A percentile compares a stretch with the other conserved stretches of the same genome.
phyloP scores from a whole-genome alignment of 2,797 vertebrate species.

The Decapterus maruadsi region DNA sequence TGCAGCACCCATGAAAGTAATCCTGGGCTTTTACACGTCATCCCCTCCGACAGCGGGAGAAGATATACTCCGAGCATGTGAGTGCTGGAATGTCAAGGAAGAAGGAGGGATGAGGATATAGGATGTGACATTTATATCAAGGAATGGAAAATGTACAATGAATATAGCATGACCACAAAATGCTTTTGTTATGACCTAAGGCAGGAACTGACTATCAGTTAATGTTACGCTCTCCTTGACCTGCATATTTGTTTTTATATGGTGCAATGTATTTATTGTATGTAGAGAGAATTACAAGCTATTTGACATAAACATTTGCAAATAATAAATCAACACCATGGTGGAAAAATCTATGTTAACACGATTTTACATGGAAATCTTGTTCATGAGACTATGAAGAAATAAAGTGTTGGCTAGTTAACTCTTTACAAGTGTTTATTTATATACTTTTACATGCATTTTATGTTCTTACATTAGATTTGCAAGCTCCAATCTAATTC shows the following conservation, averaged over 20 bases:
- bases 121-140: neutral
- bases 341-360: neutral
- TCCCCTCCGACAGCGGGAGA: neutral
- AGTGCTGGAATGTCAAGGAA: neutral
- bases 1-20: conserved; percentile 13
- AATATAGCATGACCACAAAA: neutral
- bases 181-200: neutral
- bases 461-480: too few species aligned
- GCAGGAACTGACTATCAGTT: too few species aligned
- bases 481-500: too few species aligned
- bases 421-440: too few species aligned
- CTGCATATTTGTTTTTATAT: too few species aligned
- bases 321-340: neutral
- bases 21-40: conserved; percentile 42
- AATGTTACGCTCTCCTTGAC: neutral
- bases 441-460: neutral
- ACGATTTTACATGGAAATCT: neutral
- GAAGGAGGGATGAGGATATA: too few species aligned
- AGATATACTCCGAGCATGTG: neutral
- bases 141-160: neutral
- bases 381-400: neutral
- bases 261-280: neutral
- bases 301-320: neutral
- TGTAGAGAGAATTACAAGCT: neutral
- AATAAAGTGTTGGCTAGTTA: neutral